phyloP scores from a whole-genome alignment of 1,140 invertebrate genomes.

The Andrena cerasifolii region DNA sequence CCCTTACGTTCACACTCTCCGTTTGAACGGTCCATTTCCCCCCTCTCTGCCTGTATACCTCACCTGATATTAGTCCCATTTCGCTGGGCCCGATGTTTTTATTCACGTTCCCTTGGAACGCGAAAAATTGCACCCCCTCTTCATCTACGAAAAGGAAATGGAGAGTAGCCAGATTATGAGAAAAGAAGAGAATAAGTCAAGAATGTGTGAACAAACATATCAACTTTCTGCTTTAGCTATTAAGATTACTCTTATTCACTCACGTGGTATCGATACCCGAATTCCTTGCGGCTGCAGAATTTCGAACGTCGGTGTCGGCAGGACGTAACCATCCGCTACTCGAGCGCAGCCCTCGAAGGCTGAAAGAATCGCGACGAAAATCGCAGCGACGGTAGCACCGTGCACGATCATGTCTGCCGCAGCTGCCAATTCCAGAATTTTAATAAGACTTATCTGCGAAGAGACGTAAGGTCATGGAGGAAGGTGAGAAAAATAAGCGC shows the following conservation, averaged over 20 bases:
- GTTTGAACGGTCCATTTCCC: conserved; percentile 75
- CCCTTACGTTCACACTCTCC: conserved; percentile 62
- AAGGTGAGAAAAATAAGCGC: neutral
- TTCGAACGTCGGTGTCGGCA: conserved; percentile 67
- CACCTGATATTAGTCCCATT: conserved; percentile 66
- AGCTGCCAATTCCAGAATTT: too few relatives aligned
- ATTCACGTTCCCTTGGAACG: conserved; percentile 77
- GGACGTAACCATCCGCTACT: conserved; percentile 55
- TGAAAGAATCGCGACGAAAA: neutral
- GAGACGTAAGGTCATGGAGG: neutral
- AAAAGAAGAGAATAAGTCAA: neutral
- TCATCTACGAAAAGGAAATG: conserved; percentile 69
- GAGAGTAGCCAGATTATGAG: conserved; percentile 3
- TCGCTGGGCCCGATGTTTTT: conserved; percentile 58
- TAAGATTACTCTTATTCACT: conserved; percentile 29
- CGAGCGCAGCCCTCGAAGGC: neutral
- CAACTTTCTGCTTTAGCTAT: too few relatives aligned
- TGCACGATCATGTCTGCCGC: conserved; percentile 23
- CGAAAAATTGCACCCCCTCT: conserved; percentile 71
- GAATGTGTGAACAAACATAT: too few relatives aligned
- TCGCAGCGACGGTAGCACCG: neutral
- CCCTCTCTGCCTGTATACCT: conserved; percentile 61
- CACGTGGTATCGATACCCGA: conserved; percentile 68
- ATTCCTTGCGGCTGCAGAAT: conserved; percentile 63
- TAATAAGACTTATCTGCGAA: neutral